Conservation (phyloP, 2,888 invertebrate species). For the Eurytoma adleriae region DNA sequence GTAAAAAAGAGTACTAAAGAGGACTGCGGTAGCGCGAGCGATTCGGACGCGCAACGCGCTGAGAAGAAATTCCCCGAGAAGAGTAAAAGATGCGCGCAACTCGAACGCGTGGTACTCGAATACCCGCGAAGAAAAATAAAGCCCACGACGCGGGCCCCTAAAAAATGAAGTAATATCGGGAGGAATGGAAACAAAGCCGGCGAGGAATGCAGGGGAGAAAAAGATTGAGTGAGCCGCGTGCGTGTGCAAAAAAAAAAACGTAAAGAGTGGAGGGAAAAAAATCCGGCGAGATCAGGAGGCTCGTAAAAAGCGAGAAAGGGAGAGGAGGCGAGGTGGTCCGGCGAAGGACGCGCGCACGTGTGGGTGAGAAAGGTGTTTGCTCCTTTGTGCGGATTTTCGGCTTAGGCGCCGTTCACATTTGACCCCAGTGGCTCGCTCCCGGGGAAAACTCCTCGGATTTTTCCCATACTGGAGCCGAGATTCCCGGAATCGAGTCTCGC, state of each 20-base stretch:
- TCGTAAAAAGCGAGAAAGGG: conserved; percentile 17
- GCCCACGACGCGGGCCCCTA: background rate
- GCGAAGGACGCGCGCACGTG: background rate
- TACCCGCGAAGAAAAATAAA: background rate
- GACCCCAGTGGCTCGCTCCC: too few species aligned
- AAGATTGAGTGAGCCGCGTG: conserved; percentile 12
- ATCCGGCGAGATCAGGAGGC: background rate
- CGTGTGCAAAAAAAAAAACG: too few species aligned
- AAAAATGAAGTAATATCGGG: background rate
- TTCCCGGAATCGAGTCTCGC: background rate
- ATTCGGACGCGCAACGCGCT: conserved; percentile 5
- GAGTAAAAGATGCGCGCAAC: background rate
- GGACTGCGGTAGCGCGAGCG: conserved; percentile 12
- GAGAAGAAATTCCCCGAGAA: background rate
- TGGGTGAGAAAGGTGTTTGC: conserved; percentile 38
- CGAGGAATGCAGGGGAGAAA: background rate
- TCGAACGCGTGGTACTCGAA: background rate
- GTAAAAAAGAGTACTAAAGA: background rate
- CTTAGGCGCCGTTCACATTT: conserved; percentile 62
- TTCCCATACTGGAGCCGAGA: too few species aligned
- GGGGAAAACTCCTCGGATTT: too few species aligned
- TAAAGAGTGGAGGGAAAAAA: background rate
- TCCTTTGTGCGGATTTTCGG: conserved; percentile 65
- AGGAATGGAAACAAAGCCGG: background rate
- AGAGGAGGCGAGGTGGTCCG: conserved; percentile 9